phyloP scores from a whole-genome alignment of 2,797 vertebrate species.

The Brotula barbata region DNA sequence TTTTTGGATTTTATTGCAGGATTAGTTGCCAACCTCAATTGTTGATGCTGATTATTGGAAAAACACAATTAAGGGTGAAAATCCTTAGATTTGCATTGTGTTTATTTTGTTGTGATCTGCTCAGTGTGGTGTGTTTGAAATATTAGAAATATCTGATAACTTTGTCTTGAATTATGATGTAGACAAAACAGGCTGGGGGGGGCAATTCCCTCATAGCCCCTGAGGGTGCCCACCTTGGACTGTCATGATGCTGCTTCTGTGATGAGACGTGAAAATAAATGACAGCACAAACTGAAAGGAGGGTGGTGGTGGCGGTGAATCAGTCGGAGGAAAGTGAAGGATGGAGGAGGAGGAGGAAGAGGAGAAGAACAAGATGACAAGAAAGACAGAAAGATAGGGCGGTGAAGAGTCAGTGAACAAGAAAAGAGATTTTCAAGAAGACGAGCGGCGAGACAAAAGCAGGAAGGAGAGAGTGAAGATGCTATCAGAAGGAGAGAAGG shows the following conservation, averaged over 20 bases:
- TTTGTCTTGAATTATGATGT: too few relatives aligned
- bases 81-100: too few relatives aligned
- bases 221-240: neutral
- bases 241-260: neutral
- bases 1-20: too few relatives aligned
- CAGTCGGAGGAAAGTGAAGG: constrained; percentile 52
- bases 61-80: too few relatives aligned
- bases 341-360: constrained; percentile 6
- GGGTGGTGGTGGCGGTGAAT: constrained; percentile 35
- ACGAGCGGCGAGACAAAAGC: constrained; percentile 22
- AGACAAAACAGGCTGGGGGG: too few relatives aligned
- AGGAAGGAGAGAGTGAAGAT: neutral
- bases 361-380: neutral
- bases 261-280: constrained; percentile 8
- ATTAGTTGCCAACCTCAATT: too few relatives aligned
- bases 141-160: too few relatives aligned
- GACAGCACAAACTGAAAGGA: constrained; percentile 31
- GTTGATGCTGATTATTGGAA: too few relatives aligned
- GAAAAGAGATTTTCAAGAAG: constrained; percentile 42
- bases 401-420: constrained; percentile 37
- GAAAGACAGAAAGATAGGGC: neutral
- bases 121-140: too few relatives aligned
- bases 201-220: too few relatives aligned
- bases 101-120: too few relatives aligned
- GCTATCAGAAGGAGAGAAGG: neutral